phyloP scores from a whole-genome alignment of 2,113 vertebrate genomes.

The Clarias batrachus region DNA sequence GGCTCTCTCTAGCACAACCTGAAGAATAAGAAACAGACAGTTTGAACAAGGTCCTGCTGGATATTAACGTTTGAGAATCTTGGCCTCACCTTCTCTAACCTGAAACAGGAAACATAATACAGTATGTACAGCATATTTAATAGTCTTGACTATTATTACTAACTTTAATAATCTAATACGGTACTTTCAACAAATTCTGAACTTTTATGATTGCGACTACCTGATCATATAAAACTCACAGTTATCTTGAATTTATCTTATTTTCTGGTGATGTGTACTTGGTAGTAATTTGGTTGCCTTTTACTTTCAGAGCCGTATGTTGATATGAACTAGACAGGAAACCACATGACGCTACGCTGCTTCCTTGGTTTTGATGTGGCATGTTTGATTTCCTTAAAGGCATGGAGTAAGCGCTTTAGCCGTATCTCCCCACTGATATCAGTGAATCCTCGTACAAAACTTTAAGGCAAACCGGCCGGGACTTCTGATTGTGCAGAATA shows the following conservation, averaged over 20 bases:
- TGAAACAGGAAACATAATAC: constrained; percentile 44
- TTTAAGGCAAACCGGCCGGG: too few species aligned
- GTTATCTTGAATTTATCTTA: not conserved
- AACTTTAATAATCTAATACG: not conserved
- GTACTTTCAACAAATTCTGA: not conserved
- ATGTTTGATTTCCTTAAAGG: not conserved
- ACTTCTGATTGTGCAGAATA: too few species aligned
- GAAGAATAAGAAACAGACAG: constrained; percentile 40
- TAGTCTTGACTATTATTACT: not conserved
- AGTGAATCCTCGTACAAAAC: not conserved
- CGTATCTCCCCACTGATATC: too few species aligned
- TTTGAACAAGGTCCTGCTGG: constrained; percentile 35
- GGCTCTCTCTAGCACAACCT: constrained; percentile 54
- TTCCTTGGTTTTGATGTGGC: too few species aligned
- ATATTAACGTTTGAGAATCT: constrained; percentile 54
- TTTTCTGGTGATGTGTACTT: not conserved
- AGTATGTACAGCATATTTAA: not conserved
- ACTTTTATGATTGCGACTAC: not conserved
- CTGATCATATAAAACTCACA: not conserved
- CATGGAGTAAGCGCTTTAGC: not conserved
- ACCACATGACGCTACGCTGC: not conserved
- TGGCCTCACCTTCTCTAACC: constrained; percentile 56
- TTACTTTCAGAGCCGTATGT: not conserved
- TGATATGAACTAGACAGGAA: not conserved
- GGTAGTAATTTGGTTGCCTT: not conserved